These are phyloP conservation scores for Julus scanicus DNA, from an alignment of 2,888 invertebrate species.

Conservation along the genomic window DNA sequence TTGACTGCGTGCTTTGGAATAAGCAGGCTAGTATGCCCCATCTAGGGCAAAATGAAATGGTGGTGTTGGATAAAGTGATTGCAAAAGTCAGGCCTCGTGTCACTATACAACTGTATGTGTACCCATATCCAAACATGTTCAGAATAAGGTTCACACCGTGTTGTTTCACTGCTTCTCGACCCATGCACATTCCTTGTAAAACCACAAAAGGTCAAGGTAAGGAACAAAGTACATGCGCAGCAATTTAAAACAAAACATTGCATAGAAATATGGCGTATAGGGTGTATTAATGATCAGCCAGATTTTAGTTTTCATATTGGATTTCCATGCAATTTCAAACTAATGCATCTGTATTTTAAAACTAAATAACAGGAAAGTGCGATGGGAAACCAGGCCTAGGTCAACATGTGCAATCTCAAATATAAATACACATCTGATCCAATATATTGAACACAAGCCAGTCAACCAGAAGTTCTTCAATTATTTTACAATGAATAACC, in stretches of 20 bases:
- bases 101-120: not conserved
- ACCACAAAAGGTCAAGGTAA: not conserved
- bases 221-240: not conserved
- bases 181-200: not conserved
- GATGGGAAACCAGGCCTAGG: not conserved
- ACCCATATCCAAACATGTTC: not conserved
- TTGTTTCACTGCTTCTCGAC: not conserved
- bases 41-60: not conserved
- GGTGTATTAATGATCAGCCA: not conserved
- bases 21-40: not conserved
- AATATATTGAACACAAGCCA: not conserved
- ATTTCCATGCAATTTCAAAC: not conserved
- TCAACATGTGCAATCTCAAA: not conserved
- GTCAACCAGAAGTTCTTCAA: not conserved
- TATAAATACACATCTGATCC: not conserved
- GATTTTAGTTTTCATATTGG: not conserved
- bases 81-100: not conserved
- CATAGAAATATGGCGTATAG: not conserved
- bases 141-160: no score
- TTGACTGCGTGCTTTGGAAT: constrained; percentile 9
- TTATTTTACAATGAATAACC: not conserved
- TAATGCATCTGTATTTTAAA: not conserved
- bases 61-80: not conserved
- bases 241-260: not conserved
- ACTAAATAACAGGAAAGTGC: not conserved